phyloP scores from a whole-genome alignment of 2,113 vertebrate species.

The Silurus meridionalis region DNA sequence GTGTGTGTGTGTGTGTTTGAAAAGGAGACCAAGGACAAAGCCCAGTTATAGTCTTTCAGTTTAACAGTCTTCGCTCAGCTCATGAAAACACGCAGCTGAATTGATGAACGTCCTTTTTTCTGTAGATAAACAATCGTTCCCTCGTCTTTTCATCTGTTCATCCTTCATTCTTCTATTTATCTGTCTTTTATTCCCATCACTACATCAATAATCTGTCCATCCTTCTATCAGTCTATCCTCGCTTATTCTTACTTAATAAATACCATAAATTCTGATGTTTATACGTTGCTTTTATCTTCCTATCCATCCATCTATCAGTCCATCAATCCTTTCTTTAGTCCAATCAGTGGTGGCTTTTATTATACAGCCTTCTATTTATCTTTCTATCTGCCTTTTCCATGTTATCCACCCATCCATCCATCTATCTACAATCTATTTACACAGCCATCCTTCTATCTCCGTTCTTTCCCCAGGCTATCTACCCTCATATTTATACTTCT shows the following conservation, averaged over 20 bases:
- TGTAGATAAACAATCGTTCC: not conserved
- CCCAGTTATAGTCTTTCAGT: conserved; percentile 22
- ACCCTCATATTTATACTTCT: not conserved
- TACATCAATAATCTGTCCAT: not conserved
- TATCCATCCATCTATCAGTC: not conserved
- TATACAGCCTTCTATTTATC: no score
- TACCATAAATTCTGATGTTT: no score
- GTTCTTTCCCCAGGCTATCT: not conserved
- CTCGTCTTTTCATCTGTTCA: not conserved
- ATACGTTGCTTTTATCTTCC: not conserved
- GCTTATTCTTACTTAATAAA: no score
- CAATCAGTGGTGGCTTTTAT: not conserved
- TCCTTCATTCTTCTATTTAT: not conserved
- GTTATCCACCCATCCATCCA: not conserved
- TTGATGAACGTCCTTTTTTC: conserved; percentile 2
- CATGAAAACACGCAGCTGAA: not conserved
- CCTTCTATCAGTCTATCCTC: not conserved
- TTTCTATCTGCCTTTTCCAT: not conserved
- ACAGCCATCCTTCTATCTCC: not conserved
- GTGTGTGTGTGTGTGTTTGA: conserved; percentile 24
- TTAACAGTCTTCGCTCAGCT: conserved; percentile 25
- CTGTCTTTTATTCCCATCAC: not conserved
- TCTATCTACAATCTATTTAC: not conserved
- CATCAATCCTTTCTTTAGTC: not conserved
- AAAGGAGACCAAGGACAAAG: conserved; percentile 54